Evolutionary conservation across 2,113 vertebrate species (phyloP), one percentile per base, ranked within the genome.

Genomic region (Anhinga anhinga): DNA sequence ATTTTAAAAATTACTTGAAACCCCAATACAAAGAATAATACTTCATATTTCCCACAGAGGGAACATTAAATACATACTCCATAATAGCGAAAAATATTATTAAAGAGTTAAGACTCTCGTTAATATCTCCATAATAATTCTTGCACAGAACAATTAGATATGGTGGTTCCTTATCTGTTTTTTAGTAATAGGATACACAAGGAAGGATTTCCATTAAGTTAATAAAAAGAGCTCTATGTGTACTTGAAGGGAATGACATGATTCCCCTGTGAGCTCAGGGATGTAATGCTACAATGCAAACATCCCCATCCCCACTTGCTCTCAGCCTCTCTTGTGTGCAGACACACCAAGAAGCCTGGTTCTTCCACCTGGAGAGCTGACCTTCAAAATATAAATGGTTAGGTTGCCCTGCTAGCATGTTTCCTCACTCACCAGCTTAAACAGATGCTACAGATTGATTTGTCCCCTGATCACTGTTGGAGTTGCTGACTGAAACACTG

Each of bases 241-340:
- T 7, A 8, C 29, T 34, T 13, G 27, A 42, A 47, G 38, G 42
- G 78, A 58, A n/a, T 1, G 30, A 10, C 17, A 11, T 0, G 9
- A 29, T 25, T 34, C 14, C 12, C 36, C 72, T 36, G 32, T 9
- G 30, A n/a, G 50, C 62, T 87, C 36, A 27, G 63, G 45, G 58
- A 11, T 8, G 23, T 15, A 62, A 26, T 5, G 32, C 63, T 29
- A 11, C 42, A n/a, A 15, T 0, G 4, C 18, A 7, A 34, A 34
- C 27, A 27, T 10, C 61, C 58, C 27, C 42, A 25, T 16, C 36
- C 73, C 65, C 1, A 4, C 56, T 40, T 5, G 3, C 55, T 13
- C 36, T 11, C 34, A 15, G 78, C 61, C 38, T 67, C 1, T 4
- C 17, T 20, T 8, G 19, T 14, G 32, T 4, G 13, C 21, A 4